Base-by-base conservation (phyloP, 2,888 invertebrate genomes). In the Patella depressa region DNA sequence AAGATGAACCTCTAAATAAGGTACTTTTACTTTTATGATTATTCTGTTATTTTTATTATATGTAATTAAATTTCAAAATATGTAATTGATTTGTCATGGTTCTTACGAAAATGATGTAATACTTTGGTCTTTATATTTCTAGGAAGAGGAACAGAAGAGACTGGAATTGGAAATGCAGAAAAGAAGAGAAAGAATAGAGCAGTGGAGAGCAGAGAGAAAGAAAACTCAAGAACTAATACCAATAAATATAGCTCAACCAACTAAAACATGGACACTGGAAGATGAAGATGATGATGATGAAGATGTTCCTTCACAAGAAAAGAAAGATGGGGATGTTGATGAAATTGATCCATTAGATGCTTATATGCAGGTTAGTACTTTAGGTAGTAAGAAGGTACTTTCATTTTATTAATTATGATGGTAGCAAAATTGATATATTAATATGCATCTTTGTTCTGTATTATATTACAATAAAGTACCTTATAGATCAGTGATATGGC, bases 91-190 rank as follows among this genome's bases (percentile, higher is more conserved):
- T 3, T n/a, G n/a, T 14, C n/a, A 57, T 17, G n/a, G 7, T 57
- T 17, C n/a, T 12, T 57, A n/a, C 12, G 3, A 14, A 4, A 57
- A 3, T 12, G 15, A n/a, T 59, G 7, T 14, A 45, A 11, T 73
- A 19, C 55, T n/a, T 70, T 69, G 12, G 7, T 73, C 17, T 54
- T 9, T 3, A 24, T 74, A n/a, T 71, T 75, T 53, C 45, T 65
- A 91, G 91, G 90, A 91, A 82, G 90, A 89, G 77, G 91, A 91
- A 81, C 90, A 91, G 82, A 90, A 90, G 78, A 83, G 88, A 9
- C 81, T 99, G 53, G 98, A 98, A 91, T 93, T 95, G 24, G 98
- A 98, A 93, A 98, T 98, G 98, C 97, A 96, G 88, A 98, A 97
- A 91, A 94, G 98, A 5, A 93, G 98, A 1, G 98, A 99, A 86